These are phyloP conservation scores for Ruditapes philippinarum DNA, from an alignment of 1,140 invertebrate genomes.

Conservation along the genomic window DNA sequence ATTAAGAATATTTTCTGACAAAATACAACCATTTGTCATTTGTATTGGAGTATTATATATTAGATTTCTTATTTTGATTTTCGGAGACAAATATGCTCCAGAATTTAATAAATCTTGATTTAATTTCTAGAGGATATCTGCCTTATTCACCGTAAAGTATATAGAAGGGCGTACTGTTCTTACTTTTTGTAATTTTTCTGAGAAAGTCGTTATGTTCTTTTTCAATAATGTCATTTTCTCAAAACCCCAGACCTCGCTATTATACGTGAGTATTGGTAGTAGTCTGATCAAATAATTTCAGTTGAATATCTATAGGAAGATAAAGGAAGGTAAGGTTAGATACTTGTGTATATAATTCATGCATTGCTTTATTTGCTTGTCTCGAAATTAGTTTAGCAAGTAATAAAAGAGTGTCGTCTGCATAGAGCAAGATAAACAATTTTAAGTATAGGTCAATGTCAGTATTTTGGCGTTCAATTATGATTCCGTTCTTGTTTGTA, in stretches of 20 bases:
- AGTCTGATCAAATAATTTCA: slow-evolving; percentile 31
- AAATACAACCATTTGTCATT: not conserved
- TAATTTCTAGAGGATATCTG: not conserved
- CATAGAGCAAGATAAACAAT: too few species aligned
- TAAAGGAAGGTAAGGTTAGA: too few species aligned
- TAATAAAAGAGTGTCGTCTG: too few species aligned
- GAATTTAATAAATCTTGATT: not conserved
- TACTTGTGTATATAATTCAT: too few species aligned
- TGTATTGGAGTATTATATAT: not conserved
- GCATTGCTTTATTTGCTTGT: too few species aligned
- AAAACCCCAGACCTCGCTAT: slow-evolving; percentile 3
- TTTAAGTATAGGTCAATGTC: too few species aligned
- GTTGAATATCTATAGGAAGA: not conserved
- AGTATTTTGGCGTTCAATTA: too few species aligned
- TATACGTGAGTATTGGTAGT: not conserved
- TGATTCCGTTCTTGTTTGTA: too few species aligned
- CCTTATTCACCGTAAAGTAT: not conserved
- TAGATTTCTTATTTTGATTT: not conserved
- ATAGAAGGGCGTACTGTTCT: not conserved
- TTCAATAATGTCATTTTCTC: not conserved
- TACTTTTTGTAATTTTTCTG: slow-evolving; percentile 1
- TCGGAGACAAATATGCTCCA: not conserved
- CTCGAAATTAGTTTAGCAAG: too few species aligned
- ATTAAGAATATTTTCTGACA: not conserved
- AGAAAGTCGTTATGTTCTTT: not conserved